Base-by-base conservation (phyloP, 2,888 invertebrate genomes). In the Spodoptera exigua region DNA sequence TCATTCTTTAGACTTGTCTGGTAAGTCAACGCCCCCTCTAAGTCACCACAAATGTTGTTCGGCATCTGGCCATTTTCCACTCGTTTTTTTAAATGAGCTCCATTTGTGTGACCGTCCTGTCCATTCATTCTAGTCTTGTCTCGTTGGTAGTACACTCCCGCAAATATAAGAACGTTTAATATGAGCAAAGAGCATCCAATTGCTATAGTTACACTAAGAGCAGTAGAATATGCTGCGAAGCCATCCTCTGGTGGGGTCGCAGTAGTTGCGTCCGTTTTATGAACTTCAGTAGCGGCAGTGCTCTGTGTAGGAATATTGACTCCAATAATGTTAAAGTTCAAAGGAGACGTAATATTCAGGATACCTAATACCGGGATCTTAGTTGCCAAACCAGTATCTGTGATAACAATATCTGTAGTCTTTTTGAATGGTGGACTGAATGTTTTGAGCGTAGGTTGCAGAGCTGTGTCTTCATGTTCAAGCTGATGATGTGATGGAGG, bases 111-210 rank as follows among this genome's bases (percentile, higher is more conserved):
- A 17, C 92, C 93, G 9, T 94, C 95, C 79, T 95, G 95, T 11
- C 95, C 95, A 65, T 96, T 93, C 94, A 97, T 95, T 72, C 97
- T 95, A 66, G 97, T 97, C 87, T 98, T 98, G 84, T 98, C 98
- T 53, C 98, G 95, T 84, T 99, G 98, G 85, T 99, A 99, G 87
- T 98, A 99, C 0, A 99, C 98, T 3, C 98, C 98, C 53, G 98
- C 98, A 85, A 99, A 99, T 83, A 99, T 98, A 27, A 99, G 93
- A 44, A 99, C 97, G 86, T 99, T 99, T 3, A 99, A 94, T 80
- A 99, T 98, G 17, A 99, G 95, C 61, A 99, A 91, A 3, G 98
- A 98, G 84, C 98, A 98, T 37, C 99, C 99, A 70, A 99, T 98
- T 46, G 98, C 99, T 77, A 99, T 98, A 14, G 98, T 98, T 0